Percentiles rank a stretch among this genome's conserved stretches.
Evolutionary conservation across 2,797 vertebrate genomes (phyloP).

Genomic region (Petrocephalus sullivani): DNA sequence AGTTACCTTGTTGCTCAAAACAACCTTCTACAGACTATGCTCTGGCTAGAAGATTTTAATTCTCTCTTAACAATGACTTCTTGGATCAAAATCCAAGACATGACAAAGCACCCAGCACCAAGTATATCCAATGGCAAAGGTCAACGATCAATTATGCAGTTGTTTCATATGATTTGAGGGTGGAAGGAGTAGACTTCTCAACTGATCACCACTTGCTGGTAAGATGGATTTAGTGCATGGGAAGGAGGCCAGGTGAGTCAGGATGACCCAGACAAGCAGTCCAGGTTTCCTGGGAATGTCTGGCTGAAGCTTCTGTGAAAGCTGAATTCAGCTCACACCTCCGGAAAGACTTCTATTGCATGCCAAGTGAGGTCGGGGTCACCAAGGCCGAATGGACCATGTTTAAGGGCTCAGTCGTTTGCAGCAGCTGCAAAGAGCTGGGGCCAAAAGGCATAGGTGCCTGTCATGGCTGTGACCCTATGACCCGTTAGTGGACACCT

Average conservation of each 20-base stretch:
- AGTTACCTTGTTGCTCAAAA: background rate
- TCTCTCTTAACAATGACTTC: background rate
- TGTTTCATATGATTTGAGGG: background rate
- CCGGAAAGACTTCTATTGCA: background rate
- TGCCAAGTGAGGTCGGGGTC: background rate
- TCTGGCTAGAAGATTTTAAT: background rate
- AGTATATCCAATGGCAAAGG: background rate
- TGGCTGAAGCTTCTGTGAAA: background rate
- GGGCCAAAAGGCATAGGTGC: background rate
- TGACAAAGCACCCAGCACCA: background rate
- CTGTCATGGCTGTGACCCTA: background rate
- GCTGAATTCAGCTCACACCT: background rate
- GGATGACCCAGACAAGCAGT: slow-evolving; percentile 6
- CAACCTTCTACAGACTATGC: background rate
- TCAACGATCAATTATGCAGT: background rate
- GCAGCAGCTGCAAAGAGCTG: background rate
- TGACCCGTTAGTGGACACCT: background rate
- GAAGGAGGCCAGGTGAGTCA: background rate
- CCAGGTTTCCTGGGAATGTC: background rate
- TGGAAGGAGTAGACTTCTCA: background rate
- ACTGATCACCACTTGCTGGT: background rate
- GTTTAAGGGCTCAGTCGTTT: background rate
- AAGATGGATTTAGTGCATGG: background rate
- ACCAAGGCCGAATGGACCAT: background rate
- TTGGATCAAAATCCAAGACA: background rate